Evolutionary conservation across 2,888 invertebrate species (phyloP).

Genomic region (Malthinus seriepunctatus): DNA sequence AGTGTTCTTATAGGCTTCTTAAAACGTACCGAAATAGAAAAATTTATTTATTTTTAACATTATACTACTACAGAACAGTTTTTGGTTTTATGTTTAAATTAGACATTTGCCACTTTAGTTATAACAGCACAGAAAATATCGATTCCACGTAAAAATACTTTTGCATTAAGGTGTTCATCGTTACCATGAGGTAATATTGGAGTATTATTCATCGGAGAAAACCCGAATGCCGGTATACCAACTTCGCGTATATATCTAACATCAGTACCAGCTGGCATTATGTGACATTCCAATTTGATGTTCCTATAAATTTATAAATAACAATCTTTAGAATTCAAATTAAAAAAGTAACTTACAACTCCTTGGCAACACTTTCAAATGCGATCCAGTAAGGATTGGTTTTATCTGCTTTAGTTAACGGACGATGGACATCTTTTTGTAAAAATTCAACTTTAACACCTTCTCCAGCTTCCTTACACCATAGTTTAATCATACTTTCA

Average conservation of each 20-base stretch:
- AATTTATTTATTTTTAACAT: too few species aligned
- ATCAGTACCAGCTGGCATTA: conserved; percentile 92
- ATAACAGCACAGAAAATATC: conserved; percentile 75
- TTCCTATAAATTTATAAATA: not conserved
- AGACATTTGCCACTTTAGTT: conserved; percentile 63
- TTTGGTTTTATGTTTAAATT: not conserved
- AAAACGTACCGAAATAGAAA: too few species aligned
- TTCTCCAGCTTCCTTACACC: conserved; percentile 62
- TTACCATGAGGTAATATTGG: conserved; percentile 87
- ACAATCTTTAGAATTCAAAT: not conserved
- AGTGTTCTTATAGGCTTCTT: too few species aligned
- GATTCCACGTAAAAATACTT: conserved; percentile 80
- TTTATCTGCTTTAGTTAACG: conserved; percentile 57
- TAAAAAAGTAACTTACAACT: conserved; percentile 43
- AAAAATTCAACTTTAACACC: conserved; percentile 60
- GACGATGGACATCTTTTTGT: conserved; percentile 57
- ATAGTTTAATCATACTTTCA: conserved; percentile 53
- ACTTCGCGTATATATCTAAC: conserved; percentile 77
- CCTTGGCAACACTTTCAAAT: conserved; percentile 57
- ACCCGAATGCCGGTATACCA: conserved; percentile 63
- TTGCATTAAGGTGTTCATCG: conserved; percentile 81
- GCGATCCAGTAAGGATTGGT: conserved; percentile 65
- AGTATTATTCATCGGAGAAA: conserved; percentile 78
- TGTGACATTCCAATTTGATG: conserved; percentile 41
- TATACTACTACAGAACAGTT: too few species aligned